These are phyloP conservation scores for Acleris cristana DNA, from an alignment of 2,888 invertebrate genomes.

Conservation along the genomic window DNA sequence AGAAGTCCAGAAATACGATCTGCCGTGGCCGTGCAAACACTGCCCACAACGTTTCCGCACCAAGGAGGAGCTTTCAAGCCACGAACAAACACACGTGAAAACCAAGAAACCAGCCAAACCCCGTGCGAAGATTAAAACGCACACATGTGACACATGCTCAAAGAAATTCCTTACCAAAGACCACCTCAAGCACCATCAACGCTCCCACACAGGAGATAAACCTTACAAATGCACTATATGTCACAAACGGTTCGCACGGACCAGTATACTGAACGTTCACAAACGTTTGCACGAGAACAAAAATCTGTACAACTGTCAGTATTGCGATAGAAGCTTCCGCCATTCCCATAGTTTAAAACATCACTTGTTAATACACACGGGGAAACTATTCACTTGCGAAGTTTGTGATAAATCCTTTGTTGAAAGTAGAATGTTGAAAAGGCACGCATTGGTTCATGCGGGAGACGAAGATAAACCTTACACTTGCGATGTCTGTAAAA, in stretches of 20 bases:
- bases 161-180: background rate
- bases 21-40: no score
- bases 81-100: background rate
- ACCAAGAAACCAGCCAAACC: background rate
- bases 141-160: background rate
- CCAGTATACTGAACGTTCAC: background rate
- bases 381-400: constrained; percentile 2
- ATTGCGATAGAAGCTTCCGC: background rate
- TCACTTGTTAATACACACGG: background rate
- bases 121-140: background rate
- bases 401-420: background rate
- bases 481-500: background rate
- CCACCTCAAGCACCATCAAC: background rate
- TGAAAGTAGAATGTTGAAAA: background rate
- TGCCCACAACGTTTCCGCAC: no score
- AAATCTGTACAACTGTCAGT: background rate
- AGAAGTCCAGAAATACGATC: no score
- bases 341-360: background rate
- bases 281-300: background rate
- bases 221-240: constrained; percentile 2
- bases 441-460: background rate
- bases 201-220: constrained; percentile 7
- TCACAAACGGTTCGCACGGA: background rate
- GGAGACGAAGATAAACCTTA: background rate
- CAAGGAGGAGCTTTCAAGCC: no score